Conservation (phyloP, 1,140 invertebrate species). For the Drosophila insularis region DNA sequence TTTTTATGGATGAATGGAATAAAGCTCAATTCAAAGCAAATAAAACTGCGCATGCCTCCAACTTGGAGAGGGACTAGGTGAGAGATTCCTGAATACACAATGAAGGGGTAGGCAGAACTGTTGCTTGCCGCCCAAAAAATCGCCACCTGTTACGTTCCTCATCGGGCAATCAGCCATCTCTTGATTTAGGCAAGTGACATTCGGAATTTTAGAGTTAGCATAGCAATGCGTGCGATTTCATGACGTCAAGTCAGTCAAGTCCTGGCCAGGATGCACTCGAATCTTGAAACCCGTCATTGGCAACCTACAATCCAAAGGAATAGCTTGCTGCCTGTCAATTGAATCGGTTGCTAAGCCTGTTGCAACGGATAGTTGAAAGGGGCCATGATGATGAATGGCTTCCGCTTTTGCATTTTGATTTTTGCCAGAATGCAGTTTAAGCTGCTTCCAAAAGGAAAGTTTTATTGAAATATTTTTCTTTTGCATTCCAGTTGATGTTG, state of each 20-base stretch:
- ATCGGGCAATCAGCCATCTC: neutral
- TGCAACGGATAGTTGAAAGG: neutral
- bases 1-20: neutral
- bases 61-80: neutral
- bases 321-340: neutral
- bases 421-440: neutral
- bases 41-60: neutral
- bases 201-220: neutral
- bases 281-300: neutral
- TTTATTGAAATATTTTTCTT: neutral
- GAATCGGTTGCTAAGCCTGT: neutral
- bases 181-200: neutral
- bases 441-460: neutral
- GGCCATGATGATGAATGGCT: neutral
- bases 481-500: neutral
- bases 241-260: neutral
- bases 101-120: neutral
- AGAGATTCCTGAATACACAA: neutral
- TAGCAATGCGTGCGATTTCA: neutral
- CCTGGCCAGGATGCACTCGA: neutral
- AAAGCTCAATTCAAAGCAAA: neutral
- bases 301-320: neutral
- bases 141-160: constrained; percentile 3
- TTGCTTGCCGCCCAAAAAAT: neutral
- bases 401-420: neutral